Evolutionary conservation across 2,888 invertebrate genomes (phyloP).

Genomic region (Capitulum mitella): DNA sequence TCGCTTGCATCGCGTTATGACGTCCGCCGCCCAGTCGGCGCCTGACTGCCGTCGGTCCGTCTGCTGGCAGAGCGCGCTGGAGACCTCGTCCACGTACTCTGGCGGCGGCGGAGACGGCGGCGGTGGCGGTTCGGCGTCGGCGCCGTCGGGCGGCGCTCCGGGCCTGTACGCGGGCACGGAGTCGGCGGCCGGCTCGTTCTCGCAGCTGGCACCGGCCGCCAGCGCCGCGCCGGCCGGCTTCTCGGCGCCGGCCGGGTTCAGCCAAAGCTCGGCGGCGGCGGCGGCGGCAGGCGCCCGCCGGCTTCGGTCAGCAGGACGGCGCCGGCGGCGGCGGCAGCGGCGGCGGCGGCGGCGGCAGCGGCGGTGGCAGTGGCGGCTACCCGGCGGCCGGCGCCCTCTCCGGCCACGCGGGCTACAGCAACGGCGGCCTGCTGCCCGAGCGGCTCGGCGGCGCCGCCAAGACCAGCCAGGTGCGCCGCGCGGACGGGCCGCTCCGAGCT

Average conservation of each 20-base stretch:
- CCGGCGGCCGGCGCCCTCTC: background rate
- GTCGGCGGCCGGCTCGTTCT: background rate
- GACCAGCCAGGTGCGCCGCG: background rate
- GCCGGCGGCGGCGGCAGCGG: background rate
- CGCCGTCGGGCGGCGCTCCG: background rate
- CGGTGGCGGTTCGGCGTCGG: background rate
- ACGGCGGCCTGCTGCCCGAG: slow-evolving; percentile 6
- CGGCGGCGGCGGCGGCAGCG: background rate
- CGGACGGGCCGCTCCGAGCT: background rate
- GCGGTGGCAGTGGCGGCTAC: background rate
- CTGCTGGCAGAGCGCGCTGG: background rate
- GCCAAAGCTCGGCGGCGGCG: background rate
- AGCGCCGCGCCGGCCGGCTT: background rate
- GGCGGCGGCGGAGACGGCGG: slow-evolving; percentile 1
- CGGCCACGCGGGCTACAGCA: background rate
- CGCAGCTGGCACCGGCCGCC: background rate
- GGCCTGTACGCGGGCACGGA: background rate
- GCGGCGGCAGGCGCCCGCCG: background rate
- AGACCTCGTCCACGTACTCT: background rate
- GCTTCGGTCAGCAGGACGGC: background rate
- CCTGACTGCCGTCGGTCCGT: background rate
- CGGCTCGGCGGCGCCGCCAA: background rate
- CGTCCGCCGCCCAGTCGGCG: too few relatives aligned
- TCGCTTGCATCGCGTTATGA: too few relatives aligned
- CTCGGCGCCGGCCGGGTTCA: background rate